Evolutionary conservation across 92 coral and sea anemone species (phyloP), one percentile per base, ranked within the genome.

Genomic region (Zoanthus sansibaricus): DNA sequence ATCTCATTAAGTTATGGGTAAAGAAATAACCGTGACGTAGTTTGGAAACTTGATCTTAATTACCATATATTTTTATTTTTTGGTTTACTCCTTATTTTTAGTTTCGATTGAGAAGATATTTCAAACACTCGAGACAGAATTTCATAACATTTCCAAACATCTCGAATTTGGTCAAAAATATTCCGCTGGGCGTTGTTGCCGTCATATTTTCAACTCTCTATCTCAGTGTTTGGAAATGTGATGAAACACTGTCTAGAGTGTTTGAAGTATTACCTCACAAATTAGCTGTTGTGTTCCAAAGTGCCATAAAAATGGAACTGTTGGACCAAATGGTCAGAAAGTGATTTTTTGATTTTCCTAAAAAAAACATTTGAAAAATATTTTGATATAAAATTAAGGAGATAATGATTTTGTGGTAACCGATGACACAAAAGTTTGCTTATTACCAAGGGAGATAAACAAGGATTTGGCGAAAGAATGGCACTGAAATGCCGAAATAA

Each of bases 401-500:
- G 79, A 71, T 31, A 42, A 70, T 4, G 3, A 71, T 69, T 70
- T 71, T 51, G 72, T 44, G 7, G 18, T 83, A 7, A 83, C 51
- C 18, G 69, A 68, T 55, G 9, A 44, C 56, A 83, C 87, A n/a
- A 83, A 83, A 71, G 87, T 83, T 47, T 83, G 78, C 62, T 71
- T 79, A 3, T 15, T 71, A 76, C 76, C 75, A 33, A 51, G 75
- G 20, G 54, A 83, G 64, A 21, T 83, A 70, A 83, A 76, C 49
- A 83, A 70, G 87, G 87, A 83, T 42, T 69, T 44, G 87, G 87
- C 54, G 79, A 78, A 20, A 69, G 46, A 52, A 83, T 83, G 87
- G 70, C 78, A 13, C 52, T 69, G 46, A 83, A 37, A 83, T 42
- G 78, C 14, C 68, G 78, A 47, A 11, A 67, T 46, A 58, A 70